Base-by-base conservation (phyloP, 2,797 vertebrate genomes). In the Sternarchorhynchus goeldii region DNA sequence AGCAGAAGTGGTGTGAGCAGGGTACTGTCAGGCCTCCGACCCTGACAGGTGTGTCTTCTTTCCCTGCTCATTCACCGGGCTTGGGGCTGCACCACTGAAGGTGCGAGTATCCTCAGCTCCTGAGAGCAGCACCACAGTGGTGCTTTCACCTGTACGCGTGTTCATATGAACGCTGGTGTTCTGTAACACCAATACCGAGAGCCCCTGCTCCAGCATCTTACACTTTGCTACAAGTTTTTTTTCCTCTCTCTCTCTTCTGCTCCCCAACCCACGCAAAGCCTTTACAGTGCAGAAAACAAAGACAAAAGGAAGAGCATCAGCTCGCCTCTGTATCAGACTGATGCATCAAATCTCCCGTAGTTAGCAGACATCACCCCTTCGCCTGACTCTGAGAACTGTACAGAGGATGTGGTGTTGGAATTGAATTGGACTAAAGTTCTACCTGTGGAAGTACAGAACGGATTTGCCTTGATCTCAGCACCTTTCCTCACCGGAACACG, bases 401-500 rank as follows among this genome's bases (percentile, higher is more conserved):
- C 67, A 85, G 71, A 82, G 64, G 62, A 83, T 64, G 70, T 82
- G 78, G 77, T 73, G 32, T 86, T 77, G 82, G 78, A 59, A 87
- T 80, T 85, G 86, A 89, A 87, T 88, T 86, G 87, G 86, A 84
- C 78, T 70, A 71, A 12, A 82, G 79, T 86, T 77, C 78, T 79
- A 65, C 83, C 85, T 34, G 68, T 92, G 86, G 81, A 88, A 82
- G 76, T 80, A 83, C 89, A 88, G 86, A 91, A 89, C 91, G 91
- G 91, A 89, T 83, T 83, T 77, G 79, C 81, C 85, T 82, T 82
- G 70, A 87, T 77, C 57, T 87, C 81, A 83, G 78, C 76, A 34
- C 85, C 81, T 85, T 82, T 86, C 82, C 82, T 85, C 83, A 86
- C 79, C 79, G 82, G 82, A 90, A 90, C 85, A 86, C 88, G 71